phyloP scores from a whole-genome alignment of 2,888 invertebrate species.

The Caenorhabditis sp. region DNA sequence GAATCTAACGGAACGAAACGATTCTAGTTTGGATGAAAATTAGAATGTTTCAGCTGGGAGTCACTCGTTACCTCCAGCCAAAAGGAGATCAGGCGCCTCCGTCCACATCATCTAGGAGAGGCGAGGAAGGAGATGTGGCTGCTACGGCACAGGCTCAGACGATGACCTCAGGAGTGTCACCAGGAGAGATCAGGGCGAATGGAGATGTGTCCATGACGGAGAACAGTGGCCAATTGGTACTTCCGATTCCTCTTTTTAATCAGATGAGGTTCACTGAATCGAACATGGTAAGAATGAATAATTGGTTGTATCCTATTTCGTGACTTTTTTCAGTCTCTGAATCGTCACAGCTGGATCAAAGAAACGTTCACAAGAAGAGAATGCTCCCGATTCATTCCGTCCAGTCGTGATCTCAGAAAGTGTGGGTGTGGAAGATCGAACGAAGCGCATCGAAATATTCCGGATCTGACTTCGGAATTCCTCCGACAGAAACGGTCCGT shows the following conservation, averaged over 20 bases:
- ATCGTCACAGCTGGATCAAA: constrained; percentile 88
- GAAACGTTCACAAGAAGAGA: constrained; percentile 95
- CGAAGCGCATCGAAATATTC: constrained; percentile 71
- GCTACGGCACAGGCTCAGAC: constrained; percentile 25
- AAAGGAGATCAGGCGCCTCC: constrained; percentile 49
- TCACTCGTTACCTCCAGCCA: constrained; percentile 45
- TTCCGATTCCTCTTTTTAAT: constrained; percentile 62
- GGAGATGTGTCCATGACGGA: constrained; percentile 41
- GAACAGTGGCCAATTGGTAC: constrained; percentile 36
- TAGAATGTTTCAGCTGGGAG: constrained; percentile 56
- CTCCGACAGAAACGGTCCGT: constrained; percentile 54
- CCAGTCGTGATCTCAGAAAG: constrained; percentile 76
- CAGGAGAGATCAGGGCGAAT: constrained; percentile 12
- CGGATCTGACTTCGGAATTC: constrained; percentile 56
- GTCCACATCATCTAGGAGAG: constrained; percentile 17
- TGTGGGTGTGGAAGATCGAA: constrained; percentile 79
- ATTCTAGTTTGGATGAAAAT: background rate
- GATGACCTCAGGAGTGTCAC: constrained; percentile 13
- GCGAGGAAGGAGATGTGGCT: constrained; percentile 22
- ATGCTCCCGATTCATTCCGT: constrained; percentile 86
- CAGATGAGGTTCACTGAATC: constrained; percentile 66
- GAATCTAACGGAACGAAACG: background rate
- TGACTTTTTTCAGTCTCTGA: constrained; percentile 72
- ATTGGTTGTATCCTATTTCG: too few species aligned
- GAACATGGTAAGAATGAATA: constrained; percentile 66